These are phyloP conservation scores for Lethrus apterus DNA, from an alignment of 1,140 invertebrate genomes.

Conservation along the genomic window DNA sequence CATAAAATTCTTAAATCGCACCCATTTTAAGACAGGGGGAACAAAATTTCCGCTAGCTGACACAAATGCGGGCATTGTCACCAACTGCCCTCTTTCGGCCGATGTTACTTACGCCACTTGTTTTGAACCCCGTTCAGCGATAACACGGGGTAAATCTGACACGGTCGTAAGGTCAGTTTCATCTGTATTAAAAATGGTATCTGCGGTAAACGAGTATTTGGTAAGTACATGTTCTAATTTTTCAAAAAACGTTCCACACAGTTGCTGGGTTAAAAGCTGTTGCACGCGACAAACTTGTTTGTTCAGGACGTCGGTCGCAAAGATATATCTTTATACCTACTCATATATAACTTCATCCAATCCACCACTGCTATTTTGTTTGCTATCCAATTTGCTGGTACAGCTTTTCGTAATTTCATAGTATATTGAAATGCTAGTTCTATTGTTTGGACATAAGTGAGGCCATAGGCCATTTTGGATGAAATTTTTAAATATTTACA, in stretches of 20 bases:
- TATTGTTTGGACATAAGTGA: not conserved
- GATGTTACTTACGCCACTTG: not conserved
- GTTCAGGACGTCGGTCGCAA: not conserved
- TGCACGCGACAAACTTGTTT: not conserved
- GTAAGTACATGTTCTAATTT: not conserved
- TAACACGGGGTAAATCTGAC: not conserved
- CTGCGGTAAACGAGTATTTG: not conserved
- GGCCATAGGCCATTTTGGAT: slow-evolving; percentile 2
- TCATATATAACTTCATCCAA: not conserved
- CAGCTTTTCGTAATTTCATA: not conserved
- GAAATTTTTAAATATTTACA: not conserved
- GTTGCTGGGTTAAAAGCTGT: not conserved
- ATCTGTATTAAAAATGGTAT: not conserved
- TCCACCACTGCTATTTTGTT: not conserved
- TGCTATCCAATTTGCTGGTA: not conserved
- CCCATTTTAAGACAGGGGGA: not conserved
- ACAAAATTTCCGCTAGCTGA: not conserved
- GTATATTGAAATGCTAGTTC: slow-evolving; percentile 4
- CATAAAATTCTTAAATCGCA: not conserved
- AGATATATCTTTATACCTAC: not conserved
- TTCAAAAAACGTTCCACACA: not conserved
- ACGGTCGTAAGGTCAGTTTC: not conserved
- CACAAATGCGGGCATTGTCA: not conserved
- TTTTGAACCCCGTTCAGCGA: not conserved
- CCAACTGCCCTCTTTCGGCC: not conserved